Conservation (phyloP, 2,113 vertebrate species). For the pig (Sus scrofa) region T2T-Sscrofa CM000820.6:8832001-8832500, state of each 20-base stretch:
- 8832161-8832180: no score
- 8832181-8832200: no score
- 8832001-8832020: no score
- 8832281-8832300: neutral
- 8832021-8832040: no score
- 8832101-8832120: neutral
- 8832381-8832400: neutral
- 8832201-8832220: no score
- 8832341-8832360: constrained; percentile 6
- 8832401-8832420: neutral
- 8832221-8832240: no score
- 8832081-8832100: no score
- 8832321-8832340: neutral
- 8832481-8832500: neutral
- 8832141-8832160: no score
- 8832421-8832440: neutral
- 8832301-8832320: neutral
- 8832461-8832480: neutral
- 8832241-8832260: no score
- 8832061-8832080: no score
- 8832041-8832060: no score
- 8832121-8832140: neutral
- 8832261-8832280: no score
- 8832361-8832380: neutral
- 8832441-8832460: neutral